Base-by-base conservation (phyloP, 1,140 invertebrate species). In the Octopus sinensis region DNA sequence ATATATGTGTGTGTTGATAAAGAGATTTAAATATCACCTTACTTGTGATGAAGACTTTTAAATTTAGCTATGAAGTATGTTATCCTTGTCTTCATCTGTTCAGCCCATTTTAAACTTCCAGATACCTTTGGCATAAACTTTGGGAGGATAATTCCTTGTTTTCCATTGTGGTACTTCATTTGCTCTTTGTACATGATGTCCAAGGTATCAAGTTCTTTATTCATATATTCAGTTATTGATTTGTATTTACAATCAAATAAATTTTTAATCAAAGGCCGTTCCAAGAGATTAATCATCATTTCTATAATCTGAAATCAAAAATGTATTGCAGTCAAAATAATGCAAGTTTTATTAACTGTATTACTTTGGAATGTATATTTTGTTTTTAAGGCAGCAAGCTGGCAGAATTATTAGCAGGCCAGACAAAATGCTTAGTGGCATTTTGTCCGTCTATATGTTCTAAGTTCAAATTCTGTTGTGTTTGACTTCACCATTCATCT, bases 171-270 rank as follows among this genome's bases (percentile, higher is more conserved):
- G 13, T 73, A n/a, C n/a, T 73, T 53, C 53, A 85, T 84, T 54
- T 89, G 83, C 6, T 81, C 71, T 71, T 88, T 85, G 77, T 84
- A 90, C n/a, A 88, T 86, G 30, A 81, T 54, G 56, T 88, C 86
- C 4, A 82, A 81, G 9, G 79, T 68, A 54, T 87, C 92, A 82
- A 96, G 91, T 91, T 96, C 95, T 83, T 93, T 90, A 83, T 95
- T 93, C 54, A 97, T 91, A 92, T 96, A 94, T 6, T 93, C 92
- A 12, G 96, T 91, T 71, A 97, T 94, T 85, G 94, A 92, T 1
- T 92, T 91, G 89, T 96, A 96, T 84, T 95, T 95, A 77, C 93
- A 93, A 4, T 93, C 95, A 86, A 97, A 96, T 88, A 96, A 94
- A 71, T 94, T 93, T 86, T 94, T 94, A 79, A 97, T 96, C 13